Base-by-base conservation (phyloP, 2,888 invertebrate species). In the Leptopilina syphax region DNA sequence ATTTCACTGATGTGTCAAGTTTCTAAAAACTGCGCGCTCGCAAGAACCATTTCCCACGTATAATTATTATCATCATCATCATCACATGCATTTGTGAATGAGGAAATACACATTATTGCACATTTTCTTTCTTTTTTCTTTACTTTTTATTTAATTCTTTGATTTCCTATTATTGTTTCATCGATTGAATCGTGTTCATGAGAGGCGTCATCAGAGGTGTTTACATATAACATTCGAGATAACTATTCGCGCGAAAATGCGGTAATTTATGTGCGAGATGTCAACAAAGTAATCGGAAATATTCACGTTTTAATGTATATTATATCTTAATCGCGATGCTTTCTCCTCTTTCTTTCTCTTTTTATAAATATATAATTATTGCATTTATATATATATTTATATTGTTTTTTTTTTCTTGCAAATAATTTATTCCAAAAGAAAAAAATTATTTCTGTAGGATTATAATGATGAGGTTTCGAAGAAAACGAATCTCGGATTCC, bases 281-380 rank as follows among this genome's bases (percentile, higher is more conserved):
- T 57, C 57, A 57, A 34, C 34, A 34, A 34, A 34, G 34, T 34
- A 34, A 34, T 34, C 34, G 34, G 34, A 34, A 73, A 73, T 57
- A 73, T 57, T n/a, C 54, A 27, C 50, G 44, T 44, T 50, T 50
- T 50, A 50, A 50, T 50, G 57, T 73, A 57, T 57, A 73, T 13
- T 54, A 34, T 73, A 73, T 57, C 57, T 73, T 34, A 73, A 34
- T 50, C 50, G 50, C 73, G 27, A 44, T 57, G 73, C 54, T 73
- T 73, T 73, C 73, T 73, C 73, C 57, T 70, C 34, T 73, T 57
- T n/a, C 57, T 73, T 73, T 73, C 57, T 41, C 34, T 34, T 73
- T 73, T 73, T 13, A 73, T 13, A 73, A 73, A 73, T 27, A 70
- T 12, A 12, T 18, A 18, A 18, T 18, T 18, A 18, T 18, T 18